Base-by-base conservation (phyloP, 2,797 vertebrate genomes). In the Cyclopterus lumpus region DNA sequence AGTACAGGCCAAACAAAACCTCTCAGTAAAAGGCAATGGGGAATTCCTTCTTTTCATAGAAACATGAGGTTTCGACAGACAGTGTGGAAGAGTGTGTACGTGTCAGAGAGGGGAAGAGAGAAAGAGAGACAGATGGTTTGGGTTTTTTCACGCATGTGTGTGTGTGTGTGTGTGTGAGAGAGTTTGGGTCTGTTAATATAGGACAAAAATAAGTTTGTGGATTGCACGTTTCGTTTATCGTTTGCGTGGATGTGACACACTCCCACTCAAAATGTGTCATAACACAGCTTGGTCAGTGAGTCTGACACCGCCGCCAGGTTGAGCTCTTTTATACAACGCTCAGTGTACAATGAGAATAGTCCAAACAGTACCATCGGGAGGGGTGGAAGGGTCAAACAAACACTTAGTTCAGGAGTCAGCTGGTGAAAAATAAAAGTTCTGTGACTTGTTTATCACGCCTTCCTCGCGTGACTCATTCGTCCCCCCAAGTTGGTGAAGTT, bases 31-130 rank as follows among this genome's bases (percentile, higher is more conserved):
- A 72, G 79, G 75, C 79, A 84, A 70, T 12, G 12, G 88, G 84
- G 85, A 85, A 78, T 81, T 86, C 57, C 67, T 53, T 77, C 65
- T 71, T 53, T 84, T 82, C 73, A 79, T 69, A 74, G 73, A 84
- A 88, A 88, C 75, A 75, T 64, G 66, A 81, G 75, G 76, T 83
- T 73, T 55, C 76, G 26, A 67, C 60, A 79, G 73, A 65, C 49
- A 62, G 79, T 86, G 77, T 82, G 64, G 81, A 83, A 64, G 42
- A 55, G 59, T 64, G 67, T 73, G 71, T 74, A 8, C 48, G 51
- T 80, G 40, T 79, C 55, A 49, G 67, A 71, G 58, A 66, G 32
- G 20, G 14, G 12, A 26, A 57, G 57, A 32, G 68, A 40, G 75
- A 78, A 75, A 80, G 75, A 83, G 69, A 36, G 77, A 77, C 78